Percentiles rank a stretch among this genome's conserved stretches.
phyloP scores from a whole-genome alignment of 1,140 invertebrate species.

The Philotrypesis tridentata region DNA sequence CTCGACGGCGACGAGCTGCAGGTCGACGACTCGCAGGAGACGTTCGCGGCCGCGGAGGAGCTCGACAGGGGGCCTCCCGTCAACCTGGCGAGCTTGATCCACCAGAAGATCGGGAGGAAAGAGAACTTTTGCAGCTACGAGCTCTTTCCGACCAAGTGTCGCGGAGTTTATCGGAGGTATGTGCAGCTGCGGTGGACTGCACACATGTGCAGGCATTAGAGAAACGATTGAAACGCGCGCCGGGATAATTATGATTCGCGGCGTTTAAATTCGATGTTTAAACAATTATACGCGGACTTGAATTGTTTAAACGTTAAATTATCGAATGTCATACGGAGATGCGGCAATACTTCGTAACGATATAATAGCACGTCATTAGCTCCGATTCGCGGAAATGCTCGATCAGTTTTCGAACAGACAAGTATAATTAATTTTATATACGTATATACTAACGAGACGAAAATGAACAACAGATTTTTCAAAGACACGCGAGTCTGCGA shows the following conservation, averaged over 20 bases:
- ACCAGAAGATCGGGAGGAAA: conserved; percentile 48
- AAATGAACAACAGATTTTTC: conserved; percentile 52
- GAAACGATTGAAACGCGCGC: no score
- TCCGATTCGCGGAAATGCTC: no score
- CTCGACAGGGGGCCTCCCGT: not conserved
- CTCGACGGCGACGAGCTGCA: not conserved
- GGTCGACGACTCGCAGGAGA: not conserved
- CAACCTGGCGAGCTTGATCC: conserved; percentile 49
- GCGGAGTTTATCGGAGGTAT: conserved; percentile 54
- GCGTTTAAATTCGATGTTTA: no score
- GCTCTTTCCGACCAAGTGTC: conserved; percentile 47
- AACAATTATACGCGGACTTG: no score
- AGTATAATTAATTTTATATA: no score
- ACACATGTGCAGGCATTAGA: no score
- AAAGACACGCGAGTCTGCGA: conserved; percentile 47
- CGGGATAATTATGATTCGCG: conserved; percentile 10
- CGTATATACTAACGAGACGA: not conserved
- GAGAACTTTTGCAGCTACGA: conserved; percentile 60
- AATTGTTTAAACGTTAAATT: no score
- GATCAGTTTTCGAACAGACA: no score
- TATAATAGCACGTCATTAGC: no score
- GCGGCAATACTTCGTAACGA: no score
- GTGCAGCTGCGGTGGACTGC: not conserved
- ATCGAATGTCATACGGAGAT: no score
- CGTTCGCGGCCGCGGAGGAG: not conserved